These are phyloP conservation scores for Eupeodes corollae DNA, from an alignment of 1,140 invertebrate genomes.

Conservation along the genomic window DNA sequence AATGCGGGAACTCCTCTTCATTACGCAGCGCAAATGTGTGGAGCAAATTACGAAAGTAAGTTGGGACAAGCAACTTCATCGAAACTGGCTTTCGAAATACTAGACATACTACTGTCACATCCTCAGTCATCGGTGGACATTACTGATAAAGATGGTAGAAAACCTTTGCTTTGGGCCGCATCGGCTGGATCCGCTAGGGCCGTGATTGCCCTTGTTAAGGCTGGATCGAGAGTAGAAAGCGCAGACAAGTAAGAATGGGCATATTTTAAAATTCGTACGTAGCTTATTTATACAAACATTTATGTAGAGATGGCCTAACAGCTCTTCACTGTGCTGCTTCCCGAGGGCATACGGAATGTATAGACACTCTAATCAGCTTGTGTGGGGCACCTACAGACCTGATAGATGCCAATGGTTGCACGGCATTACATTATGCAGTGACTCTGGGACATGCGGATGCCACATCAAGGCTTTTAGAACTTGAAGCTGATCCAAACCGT, in stretches of 20 bases:
- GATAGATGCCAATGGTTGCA: slow-evolving; percentile 84
- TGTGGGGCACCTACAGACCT: slow-evolving; percentile 78
- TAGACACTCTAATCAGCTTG: slow-evolving; percentile 80
- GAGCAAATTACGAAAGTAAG: slow-evolving; percentile 58
- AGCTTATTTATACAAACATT: neutral
- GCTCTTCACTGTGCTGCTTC: slow-evolving; percentile 93
- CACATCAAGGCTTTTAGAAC: slow-evolving; percentile 74
- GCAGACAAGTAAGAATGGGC: slow-evolving; percentile 59
- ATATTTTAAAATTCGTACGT: neutral
- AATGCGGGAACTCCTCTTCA: slow-evolving; percentile 92
- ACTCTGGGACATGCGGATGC: slow-evolving; percentile 91
- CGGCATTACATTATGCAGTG: slow-evolving; percentile 90
- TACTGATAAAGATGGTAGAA: slow-evolving; percentile 79
- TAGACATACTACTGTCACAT: slow-evolving; percentile 70
- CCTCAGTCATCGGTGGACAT: slow-evolving; percentile 69
- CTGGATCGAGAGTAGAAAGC: slow-evolving; percentile 65
- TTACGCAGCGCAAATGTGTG: slow-evolving; percentile 94
- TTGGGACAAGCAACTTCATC: slow-evolving; percentile 20
- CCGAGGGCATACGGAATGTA: slow-evolving; percentile 83
- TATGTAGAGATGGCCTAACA: slow-evolving; percentile 61
- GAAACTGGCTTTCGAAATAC: slow-evolving; percentile 61
- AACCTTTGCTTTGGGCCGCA: slow-evolving; percentile 92
- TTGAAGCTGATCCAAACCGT: slow-evolving; percentile 81
- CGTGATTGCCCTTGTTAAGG: slow-evolving; percentile 72
- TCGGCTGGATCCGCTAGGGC: slow-evolving; percentile 90